Evolutionary conservation across 2,113 vertebrate species (phyloP), one percentile per base, ranked within the genome.

Genomic region (Damaliscus lunatus): DNA sequence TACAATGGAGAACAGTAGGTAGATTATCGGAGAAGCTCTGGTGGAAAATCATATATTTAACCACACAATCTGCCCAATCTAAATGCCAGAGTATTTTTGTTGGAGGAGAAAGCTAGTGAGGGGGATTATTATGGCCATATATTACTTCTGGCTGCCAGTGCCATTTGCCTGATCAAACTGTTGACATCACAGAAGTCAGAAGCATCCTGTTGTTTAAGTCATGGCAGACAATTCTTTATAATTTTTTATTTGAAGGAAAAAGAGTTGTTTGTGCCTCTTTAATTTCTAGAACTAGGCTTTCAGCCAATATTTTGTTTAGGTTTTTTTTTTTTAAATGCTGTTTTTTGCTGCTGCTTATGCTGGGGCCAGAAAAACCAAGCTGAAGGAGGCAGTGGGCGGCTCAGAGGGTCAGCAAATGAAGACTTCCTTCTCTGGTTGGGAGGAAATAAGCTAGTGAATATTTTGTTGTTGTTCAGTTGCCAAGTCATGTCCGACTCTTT

Each of bases 1-100:
- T 81, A 67, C 91, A 92, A 40, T 78, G 55, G 53, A 55, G 59
- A 60, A 74, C 57, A 55, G 94, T 36, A 60, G 92, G 81, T 36
- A 46, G 87, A 84, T 90, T 52, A 64, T 31, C 25, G 29, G 89
- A 88, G 71, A 71, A 57, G 31, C 40, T 59, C n/a, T 31, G 40
- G 88, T 43, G 85, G 95, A 71, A 95, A 97, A 96, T 57, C 15
- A 67, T 64, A 48, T 52, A n/a, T 94, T 94, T 96, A 94, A 86
- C 82, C 50, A 83, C 40, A 86, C 53, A 36, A 48, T 94, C 81
- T 94, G 59, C 48, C 78, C 53, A 9, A 1, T 80, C 64, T 92
- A 81, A 97, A 91, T 92, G 94, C 60, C 87, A 46, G 6, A 81
- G 62, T 46, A 8, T 48, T 90, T 93, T 85, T 90, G 57, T 53